phyloP scores from a whole-genome alignment of 1,140 invertebrate species.

The Danaus melanippus region DNA sequence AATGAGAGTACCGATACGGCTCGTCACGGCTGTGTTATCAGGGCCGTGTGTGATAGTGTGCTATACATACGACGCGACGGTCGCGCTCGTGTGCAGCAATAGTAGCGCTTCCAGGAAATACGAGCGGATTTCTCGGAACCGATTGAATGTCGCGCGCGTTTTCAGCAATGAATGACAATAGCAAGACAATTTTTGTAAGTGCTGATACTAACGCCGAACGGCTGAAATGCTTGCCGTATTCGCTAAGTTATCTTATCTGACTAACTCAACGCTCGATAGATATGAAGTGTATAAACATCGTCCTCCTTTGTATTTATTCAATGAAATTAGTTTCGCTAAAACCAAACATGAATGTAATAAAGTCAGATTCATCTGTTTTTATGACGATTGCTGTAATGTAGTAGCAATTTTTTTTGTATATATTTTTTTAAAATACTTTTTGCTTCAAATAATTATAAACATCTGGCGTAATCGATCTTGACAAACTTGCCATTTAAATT shows the following conservation, averaged over 20 bases:
- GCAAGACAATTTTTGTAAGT: conserved; percentile 29
- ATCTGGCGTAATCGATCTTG: too few species aligned
- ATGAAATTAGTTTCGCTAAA: too few species aligned
- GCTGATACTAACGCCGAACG: conserved; percentile 18
- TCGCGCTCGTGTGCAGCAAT: conserved; percentile 45
- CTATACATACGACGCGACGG: conserved; percentile 28
- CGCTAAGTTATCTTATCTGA: conserved; percentile 14
- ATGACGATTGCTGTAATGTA: too few species aligned
- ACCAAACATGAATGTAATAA: too few species aligned
- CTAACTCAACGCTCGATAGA: too few species aligned
- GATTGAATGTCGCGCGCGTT: conserved; percentile 61
- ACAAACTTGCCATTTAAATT: too few species aligned
- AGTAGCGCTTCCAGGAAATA: conserved; percentile 68
- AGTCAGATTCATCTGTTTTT: too few species aligned
- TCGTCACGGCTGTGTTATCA: conserved; percentile 65
- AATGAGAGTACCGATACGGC: conserved; percentile 61
- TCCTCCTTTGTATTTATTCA: conserved; percentile 4
- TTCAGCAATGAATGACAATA: conserved; percentile 59
- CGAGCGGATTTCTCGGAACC: conserved; percentile 61
- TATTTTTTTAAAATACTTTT: too few species aligned
- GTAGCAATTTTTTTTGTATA: too few species aligned
- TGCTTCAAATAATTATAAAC: too few species aligned
- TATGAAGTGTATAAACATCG: neutral
- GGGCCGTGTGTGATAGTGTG: conserved; percentile 53
- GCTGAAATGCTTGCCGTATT: conserved; percentile 12